Percentiles rank a stretch among this genome's conserved stretches.
Conservation (phyloP, 2,797 vertebrate genomes). For the Cynopterus sphinx region DNA sequence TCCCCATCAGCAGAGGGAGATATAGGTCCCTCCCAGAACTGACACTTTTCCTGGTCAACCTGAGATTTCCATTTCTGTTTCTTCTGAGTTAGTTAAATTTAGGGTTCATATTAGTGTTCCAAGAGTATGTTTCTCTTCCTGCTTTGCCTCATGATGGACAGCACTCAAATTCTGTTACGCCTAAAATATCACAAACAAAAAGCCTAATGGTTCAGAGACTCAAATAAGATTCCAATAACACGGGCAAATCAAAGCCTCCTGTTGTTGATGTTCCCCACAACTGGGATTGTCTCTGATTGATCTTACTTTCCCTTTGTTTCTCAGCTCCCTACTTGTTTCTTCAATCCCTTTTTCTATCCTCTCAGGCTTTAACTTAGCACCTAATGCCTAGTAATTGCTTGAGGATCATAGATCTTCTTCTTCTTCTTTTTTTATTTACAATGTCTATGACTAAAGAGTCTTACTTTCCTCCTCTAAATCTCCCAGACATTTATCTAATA, state of each 20-base stretch:
- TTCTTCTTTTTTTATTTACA: not conserved
- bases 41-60: not conserved
- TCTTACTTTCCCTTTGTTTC: not conserved
- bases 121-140: not conserved
- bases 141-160: not conserved
- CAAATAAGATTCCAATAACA: not conserved
- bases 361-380: not conserved
- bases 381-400: not conserved
- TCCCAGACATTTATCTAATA: not conserved
- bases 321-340: not conserved
- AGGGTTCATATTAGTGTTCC: not conserved
- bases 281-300: fast-evolving
- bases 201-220: not conserved
- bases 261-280: not conserved
- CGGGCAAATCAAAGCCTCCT: not conserved
- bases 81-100: not conserved
- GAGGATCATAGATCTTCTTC: not conserved
- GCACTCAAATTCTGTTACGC: not conserved
- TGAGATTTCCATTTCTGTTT: not conserved
- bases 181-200: not conserved
- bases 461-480: not conserved
- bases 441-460: not conserved
- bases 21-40: not conserved
- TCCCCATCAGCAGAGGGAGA: not conserved
- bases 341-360: not conserved